Evolutionary conservation across 2,113 vertebrate genomes (phyloP), one percentile per base, ranked within the genome.

Genomic region (Circaetus gallicus): DNA sequence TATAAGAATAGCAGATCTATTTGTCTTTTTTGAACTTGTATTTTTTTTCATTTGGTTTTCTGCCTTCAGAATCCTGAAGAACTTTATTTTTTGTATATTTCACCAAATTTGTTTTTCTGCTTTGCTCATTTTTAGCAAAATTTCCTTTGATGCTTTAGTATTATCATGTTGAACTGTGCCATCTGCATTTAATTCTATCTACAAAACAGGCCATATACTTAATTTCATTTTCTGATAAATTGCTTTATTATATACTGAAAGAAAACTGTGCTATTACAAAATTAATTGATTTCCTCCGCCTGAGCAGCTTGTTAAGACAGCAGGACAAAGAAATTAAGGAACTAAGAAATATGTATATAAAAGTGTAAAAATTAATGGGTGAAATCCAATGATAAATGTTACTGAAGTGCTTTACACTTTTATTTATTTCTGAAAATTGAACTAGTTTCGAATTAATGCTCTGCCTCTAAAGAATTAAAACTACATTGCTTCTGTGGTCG

Each of bases 121-220:
- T 90, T 97, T 95, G 25, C 55, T 89, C n/a, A 40, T 61, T n/a
- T 82, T 97, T 43, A 90, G 71, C 15, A 91, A 70, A 70, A 90
- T 31, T 86, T 89, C 38, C 40, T 96, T 95, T 71, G 52, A 90
- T 86, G 40, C 42, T 49, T 86, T 67, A 72, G 31, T 93, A 93
- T 86, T 78, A 93, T 81, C 67, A 78, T 32, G 63, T 8, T 65
- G 52, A 95, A 71, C 80, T 92, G 62, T 66, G 45, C 58, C 83
- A 95, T 20, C 55, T 72, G 65, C 72, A 85, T 95, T 94, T 86
- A 58, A 83, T 95, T 96, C 93, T 71, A 20, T 18, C 95, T 97
- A 45, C 47, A 91, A 93, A 97, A 90, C 10, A 97, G 66, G 82
- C 61, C n/a, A 82, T 16, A 89, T 43, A 52, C 20, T 88, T 96